A percentile compares a stretch with the other conserved stretches of the same genome.
These are phyloP conservation scores for Pheosia gnoma DNA, from an alignment of 2,888 invertebrate species.

Conservation along the genomic window DNA sequence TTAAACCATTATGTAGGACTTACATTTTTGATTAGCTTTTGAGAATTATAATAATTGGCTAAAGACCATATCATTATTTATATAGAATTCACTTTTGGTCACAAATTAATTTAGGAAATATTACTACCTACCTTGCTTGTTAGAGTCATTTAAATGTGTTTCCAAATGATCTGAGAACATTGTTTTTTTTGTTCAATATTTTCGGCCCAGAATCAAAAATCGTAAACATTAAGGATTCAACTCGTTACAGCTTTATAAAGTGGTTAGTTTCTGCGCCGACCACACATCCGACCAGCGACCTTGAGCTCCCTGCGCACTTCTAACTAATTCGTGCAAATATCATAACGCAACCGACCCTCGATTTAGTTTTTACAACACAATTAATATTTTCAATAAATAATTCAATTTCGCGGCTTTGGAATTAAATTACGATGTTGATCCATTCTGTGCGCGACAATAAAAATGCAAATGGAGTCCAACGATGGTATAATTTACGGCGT, in stretches of 20 bases:
- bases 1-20: too few species aligned
- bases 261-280: neutral
- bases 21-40: too few species aligned
- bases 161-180: neutral
- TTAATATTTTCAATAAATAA: slow-evolving; percentile 70
- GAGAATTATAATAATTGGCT: too few species aligned
- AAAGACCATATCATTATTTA: too few species aligned
- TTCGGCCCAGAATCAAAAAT: slow-evolving; percentile 10
- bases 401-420: slow-evolving; percentile 74
- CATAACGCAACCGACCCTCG: slow-evolving; percentile 12
- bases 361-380: slow-evolving; percentile 66
- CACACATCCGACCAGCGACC: neutral
- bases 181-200: neutral
- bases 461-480: slow-evolving; percentile 77
- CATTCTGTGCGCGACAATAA: slow-evolving; percentile 77
- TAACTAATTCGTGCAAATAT: slow-evolving; percentile 14
- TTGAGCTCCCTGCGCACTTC: neutral
- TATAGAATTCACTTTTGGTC: too few species aligned
- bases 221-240: slow-evolving; percentile 20
- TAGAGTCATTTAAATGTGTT: neutral
- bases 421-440: slow-evolving; percentile 75
- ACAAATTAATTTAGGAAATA: too few species aligned
- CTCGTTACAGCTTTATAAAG: neutral
- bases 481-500: slow-evolving; percentile 73
- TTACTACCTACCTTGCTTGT: too few species aligned